These are phyloP conservation scores for Asteroscopus sphinx DNA, from an alignment of 2,888 invertebrate genomes.

Conservation along the genomic window DNA sequence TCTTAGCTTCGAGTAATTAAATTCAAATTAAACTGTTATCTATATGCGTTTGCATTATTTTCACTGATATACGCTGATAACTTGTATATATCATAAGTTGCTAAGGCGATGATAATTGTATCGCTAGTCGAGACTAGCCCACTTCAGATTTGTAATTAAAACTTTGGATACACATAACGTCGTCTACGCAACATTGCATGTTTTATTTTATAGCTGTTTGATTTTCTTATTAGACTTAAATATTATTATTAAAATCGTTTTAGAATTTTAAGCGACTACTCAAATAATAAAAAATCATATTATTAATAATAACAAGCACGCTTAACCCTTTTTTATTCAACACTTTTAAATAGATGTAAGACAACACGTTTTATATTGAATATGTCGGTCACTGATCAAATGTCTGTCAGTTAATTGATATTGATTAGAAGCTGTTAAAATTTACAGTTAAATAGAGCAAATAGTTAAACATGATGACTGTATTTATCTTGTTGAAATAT, in stretches of 20 bases:
- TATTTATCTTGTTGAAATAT: constrained; percentile 41
- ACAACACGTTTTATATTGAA: constrained; percentile 56
- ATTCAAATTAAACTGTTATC: constrained; percentile 62
- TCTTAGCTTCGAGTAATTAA: constrained; percentile 50
- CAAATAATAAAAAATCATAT: constrained; percentile 36
- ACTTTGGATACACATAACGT: constrained; percentile 31
- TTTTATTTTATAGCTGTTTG: constrained; percentile 49
- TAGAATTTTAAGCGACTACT: constrained; percentile 29
- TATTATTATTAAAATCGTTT: constrained; percentile 15
- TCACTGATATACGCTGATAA: constrained; percentile 60
- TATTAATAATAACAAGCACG: constrained; percentile 53
- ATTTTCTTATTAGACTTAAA: constrained; percentile 26
- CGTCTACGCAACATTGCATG: constrained; percentile 58
- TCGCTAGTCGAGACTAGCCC: constrained; percentile 24
- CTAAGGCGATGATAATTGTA: constrained; percentile 49
- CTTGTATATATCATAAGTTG: constrained; percentile 48
- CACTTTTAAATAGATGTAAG: constrained; percentile 36
- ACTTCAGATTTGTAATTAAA: constrained; percentile 36
- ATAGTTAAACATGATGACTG: constrained; percentile 32
- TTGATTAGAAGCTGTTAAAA: constrained; percentile 64
- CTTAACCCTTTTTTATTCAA: constrained; percentile 46
- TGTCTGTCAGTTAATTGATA: constrained; percentile 60
- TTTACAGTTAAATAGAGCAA: constrained; percentile 54
- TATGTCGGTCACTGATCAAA: constrained; percentile 71
- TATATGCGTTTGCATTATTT: constrained; percentile 54